Conservation (phyloP, 2,888 invertebrate genomes). For the Sphaerophoria taeniata region DNA sequence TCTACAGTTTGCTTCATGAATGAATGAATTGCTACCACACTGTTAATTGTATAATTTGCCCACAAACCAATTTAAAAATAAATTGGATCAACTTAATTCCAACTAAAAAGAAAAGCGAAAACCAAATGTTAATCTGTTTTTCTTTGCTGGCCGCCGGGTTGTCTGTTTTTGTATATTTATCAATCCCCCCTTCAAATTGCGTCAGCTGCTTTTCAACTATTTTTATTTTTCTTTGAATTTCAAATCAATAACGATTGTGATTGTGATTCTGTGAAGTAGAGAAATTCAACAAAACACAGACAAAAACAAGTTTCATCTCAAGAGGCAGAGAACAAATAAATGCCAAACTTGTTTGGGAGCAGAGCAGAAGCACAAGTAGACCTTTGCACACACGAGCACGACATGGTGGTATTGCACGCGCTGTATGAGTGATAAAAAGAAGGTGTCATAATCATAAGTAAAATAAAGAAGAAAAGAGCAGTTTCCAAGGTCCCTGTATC, state of each 20-base stretch:
- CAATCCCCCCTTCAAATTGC: neutral
- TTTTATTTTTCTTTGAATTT: neutral
- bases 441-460: neutral
- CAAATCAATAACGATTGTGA: neutral
- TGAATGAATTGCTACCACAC: no score
- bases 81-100: no score
- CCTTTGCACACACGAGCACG: constrained; percentile 31
- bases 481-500: constrained; percentile 36
- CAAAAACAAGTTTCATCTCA: constrained; percentile 24
- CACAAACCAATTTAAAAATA: no score
- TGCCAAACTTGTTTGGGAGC: constrained; percentile 31
- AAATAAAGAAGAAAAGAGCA: neutral
- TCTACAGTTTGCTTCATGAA: no score
- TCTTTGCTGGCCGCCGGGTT: neutral
- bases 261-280: constrained; percentile 10
- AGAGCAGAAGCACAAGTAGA: constrained; percentile 13
- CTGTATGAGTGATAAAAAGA: constrained; percentile 42
- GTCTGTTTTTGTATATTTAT: neutral
- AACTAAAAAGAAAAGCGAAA: neutral
- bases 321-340: constrained; percentile 4
- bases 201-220: constrained; percentile 14
- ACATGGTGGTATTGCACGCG: constrained; percentile 34
- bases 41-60: no score
- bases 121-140: neutral
- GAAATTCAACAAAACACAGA: constrained; percentile 6